Conservation (phyloP, 2,888 invertebrate genomes). For the Lithophane leautieri region DNA sequence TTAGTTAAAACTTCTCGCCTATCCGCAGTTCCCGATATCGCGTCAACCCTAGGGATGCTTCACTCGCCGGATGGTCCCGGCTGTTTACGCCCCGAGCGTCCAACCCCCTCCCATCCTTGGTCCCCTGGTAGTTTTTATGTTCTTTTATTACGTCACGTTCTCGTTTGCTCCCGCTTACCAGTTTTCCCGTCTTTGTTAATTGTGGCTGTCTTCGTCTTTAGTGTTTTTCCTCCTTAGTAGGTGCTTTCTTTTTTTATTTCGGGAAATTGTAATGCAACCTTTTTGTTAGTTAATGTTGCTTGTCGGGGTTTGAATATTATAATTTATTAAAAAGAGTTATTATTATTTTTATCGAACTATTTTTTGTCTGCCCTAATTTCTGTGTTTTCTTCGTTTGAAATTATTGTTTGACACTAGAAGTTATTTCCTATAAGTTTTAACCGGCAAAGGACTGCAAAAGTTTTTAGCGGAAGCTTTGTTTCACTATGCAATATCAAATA, state of each 20-base stretch:
- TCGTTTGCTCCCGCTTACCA: conserved; percentile 70
- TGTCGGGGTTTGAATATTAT: conserved; percentile 24
- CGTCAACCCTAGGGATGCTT: conserved; percentile 54
- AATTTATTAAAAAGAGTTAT: not conserved
- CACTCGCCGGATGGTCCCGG: conserved; percentile 67
- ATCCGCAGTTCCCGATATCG: conserved; percentile 17
- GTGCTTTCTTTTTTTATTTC: conserved; percentile 31
- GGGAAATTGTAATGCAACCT: conserved; percentile 34
- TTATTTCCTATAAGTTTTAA: not conserved
- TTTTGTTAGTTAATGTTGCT: conserved; percentile 17
- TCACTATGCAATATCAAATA: not conserved
- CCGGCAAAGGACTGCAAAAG: too few species aligned
- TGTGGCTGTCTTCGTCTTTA: conserved; percentile 72
- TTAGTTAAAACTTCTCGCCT: conserved; percentile 32
- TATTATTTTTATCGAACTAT: not conserved
- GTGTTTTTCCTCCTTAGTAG: conserved; percentile 63
- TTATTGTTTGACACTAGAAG: not conserved
- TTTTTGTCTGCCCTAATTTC: not conserved
- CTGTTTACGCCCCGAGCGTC: conserved; percentile 68
- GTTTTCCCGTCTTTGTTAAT: conserved; percentile 72
- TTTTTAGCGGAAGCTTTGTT: not conserved
- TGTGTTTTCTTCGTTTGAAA: not conserved
- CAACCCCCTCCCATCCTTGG: conserved; percentile 63
- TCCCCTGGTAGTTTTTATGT: conserved; percentile 69
- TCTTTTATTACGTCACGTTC: conserved; percentile 72